These are phyloP conservation scores for Phthorimaea operculella DNA, from an alignment of 1,140 invertebrate species.

Conservation along the genomic window DNA sequence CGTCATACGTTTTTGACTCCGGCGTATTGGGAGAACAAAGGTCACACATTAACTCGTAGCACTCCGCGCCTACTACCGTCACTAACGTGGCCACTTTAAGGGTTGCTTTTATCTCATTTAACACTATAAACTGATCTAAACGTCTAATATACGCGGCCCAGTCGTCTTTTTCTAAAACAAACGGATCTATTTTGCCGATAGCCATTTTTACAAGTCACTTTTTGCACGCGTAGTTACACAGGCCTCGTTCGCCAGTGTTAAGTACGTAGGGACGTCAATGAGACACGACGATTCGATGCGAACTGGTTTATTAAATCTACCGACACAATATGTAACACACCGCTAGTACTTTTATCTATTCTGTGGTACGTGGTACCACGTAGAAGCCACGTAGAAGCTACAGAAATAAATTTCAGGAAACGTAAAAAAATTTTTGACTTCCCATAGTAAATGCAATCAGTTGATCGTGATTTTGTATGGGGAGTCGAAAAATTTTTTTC, in stretches of 20 bases:
- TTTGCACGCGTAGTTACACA: background rate
- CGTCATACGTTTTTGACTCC: slow-evolving; percentile 20
- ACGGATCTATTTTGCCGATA: background rate
- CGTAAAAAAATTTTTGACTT: no score
- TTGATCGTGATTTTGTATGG: no score
- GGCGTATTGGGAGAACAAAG: slow-evolving; percentile 30
- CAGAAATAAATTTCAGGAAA: no score
- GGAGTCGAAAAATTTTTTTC: no score
- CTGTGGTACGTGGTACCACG: no score
- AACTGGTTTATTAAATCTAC: no score
- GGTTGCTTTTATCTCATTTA: background rate
- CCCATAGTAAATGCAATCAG: no score
- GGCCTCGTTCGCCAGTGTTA: background rate
- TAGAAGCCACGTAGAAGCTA: no score
- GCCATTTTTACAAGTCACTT: background rate
- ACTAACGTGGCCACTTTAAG: slow-evolving; percentile 25
- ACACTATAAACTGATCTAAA: background rate
- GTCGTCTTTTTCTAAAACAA: background rate
- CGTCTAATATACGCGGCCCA: slow-evolving; percentile 1
- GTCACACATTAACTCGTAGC: slow-evolving; percentile 32
- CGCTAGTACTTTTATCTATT: no score
- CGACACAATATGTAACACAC: no score
- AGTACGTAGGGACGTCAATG: background rate
- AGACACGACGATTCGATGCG: background rate
- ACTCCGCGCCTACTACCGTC: slow-evolving; percentile 26